Conservation (phyloP, 2,797 vertebrate genomes). For the Bradypodion ventrale region DNA sequence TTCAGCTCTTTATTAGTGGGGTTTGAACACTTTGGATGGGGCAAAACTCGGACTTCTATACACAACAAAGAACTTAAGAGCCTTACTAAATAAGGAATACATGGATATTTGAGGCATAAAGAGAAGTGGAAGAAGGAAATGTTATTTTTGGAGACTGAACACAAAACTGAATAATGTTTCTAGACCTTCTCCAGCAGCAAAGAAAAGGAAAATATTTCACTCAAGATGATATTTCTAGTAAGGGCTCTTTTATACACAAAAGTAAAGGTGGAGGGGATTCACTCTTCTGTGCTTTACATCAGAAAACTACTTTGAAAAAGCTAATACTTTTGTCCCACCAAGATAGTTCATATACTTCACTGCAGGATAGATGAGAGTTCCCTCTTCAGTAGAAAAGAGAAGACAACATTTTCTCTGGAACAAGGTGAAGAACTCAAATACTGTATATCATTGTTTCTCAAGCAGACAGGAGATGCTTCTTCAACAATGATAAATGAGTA, state of each 20-base stretch:
- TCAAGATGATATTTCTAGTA: background rate
- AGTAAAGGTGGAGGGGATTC: background rate
- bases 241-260: background rate
- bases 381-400: background rate
- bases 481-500: too few relatives aligned
- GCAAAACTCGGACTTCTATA: too few relatives aligned
- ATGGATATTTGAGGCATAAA: background rate
- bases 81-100: background rate
- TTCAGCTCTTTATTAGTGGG: too few relatives aligned
- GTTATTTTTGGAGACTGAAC: background rate
- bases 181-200: background rate
- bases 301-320: too few relatives aligned
- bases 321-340: background rate
- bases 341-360: background rate
- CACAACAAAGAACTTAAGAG: background rate
- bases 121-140: background rate
- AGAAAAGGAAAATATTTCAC: background rate
- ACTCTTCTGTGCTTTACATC: background rate
- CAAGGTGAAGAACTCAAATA: too few relatives aligned
- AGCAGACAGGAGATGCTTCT: too few relatives aligned
- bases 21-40: too few relatives aligned
- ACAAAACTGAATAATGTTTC: background rate
- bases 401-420: background rate
- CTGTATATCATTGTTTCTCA: too few relatives aligned
- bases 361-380: background rate